Conservation (phyloP, 2,888 invertebrate species). For the Lymantria monacha region DNA sequence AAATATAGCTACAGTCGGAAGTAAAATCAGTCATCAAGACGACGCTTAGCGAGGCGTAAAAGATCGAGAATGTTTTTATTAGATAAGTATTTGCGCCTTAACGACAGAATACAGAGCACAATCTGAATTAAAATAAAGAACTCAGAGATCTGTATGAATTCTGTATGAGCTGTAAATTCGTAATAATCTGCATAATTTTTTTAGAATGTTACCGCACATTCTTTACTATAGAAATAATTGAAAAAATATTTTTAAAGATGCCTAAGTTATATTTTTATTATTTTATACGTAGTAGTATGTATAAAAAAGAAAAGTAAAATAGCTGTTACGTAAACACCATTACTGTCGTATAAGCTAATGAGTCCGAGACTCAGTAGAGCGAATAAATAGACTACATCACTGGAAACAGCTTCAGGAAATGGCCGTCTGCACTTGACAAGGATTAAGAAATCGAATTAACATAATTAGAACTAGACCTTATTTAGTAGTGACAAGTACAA, state of each 20-base stretch:
- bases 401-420: slow-evolving; percentile 7
- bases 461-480: no score
- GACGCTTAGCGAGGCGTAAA: slow-evolving; percentile 22
- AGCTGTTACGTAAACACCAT: no score
- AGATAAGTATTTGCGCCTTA: slow-evolving; percentile 6
- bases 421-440: slow-evolving; percentile 3
- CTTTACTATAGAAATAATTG: no score
- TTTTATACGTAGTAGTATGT: no score
- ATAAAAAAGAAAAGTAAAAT: no score
- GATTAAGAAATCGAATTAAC: slow-evolving; percentile 3
- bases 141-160: slow-evolving; percentile 4
- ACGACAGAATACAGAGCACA: slow-evolving; percentile 8
- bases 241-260: no score
- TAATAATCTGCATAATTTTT: no score
- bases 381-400: slow-evolving; percentile 13
- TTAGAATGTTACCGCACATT: no score
- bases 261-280: no score
- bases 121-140: slow-evolving; percentile 10
- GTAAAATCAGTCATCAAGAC: slow-evolving; percentile 28
- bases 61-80: slow-evolving; percentile 11
- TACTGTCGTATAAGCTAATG: no score
- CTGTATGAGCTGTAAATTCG: no score
- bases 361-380: slow-evolving; percentile 16
- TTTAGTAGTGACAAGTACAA: no score
- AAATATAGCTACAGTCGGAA: slow-evolving; percentile 19